Base-by-base conservation (phyloP, 2,888 invertebrate species). In the Hirtodrosophila alboralis region DNA sequence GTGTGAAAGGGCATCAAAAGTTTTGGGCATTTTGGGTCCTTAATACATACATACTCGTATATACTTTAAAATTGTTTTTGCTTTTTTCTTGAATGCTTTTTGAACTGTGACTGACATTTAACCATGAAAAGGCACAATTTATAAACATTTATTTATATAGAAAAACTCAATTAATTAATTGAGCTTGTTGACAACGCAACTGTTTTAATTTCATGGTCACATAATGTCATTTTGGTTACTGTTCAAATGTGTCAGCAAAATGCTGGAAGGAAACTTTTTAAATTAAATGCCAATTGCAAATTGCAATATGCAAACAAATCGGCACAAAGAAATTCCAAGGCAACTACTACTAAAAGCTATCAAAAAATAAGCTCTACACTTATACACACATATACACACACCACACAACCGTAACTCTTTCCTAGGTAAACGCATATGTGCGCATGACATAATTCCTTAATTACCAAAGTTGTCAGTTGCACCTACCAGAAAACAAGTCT, bases 361-460 rank as follows among this genome's bases (percentile, higher is more conserved):
- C 78, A 79, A 43, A 66, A 57, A 61, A 38, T 40, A 18, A 30
- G 16, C 43, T 47, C n/a, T 0, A 2, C 36, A 51, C 13, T 33
- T 16, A 26, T 14, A 37, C 23, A 21, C 14, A 30, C 23, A 34
- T 6, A 7, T 16, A 31, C 37, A 23, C 23, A 26, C 33, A 27
- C 0, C n/a, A 38, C 6, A n/a, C n/a, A 43, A 31, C 21, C 18
- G 16, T 14, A 26, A 48, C 33, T 52, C 37, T 47, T 48, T 54
- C n/a, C 28, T 47, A 57, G 49, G 51, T 45, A 52, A 44, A 10
- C 33, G 12, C 34, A 52, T 64, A 56, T 63, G 44, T 84, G 80
- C 76, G 76, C 81, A 68, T 80, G 84, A 81, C 79, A 81, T 79
- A 84, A 81, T 84, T 81, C 71, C 83, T 79, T 81, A 81, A 81